A percentile compares a stretch with the other conserved stretches of the same genome.
phyloP scores from a whole-genome alignment of 2,797 vertebrate genomes.

The Pangasius mekongensis region DNA sequence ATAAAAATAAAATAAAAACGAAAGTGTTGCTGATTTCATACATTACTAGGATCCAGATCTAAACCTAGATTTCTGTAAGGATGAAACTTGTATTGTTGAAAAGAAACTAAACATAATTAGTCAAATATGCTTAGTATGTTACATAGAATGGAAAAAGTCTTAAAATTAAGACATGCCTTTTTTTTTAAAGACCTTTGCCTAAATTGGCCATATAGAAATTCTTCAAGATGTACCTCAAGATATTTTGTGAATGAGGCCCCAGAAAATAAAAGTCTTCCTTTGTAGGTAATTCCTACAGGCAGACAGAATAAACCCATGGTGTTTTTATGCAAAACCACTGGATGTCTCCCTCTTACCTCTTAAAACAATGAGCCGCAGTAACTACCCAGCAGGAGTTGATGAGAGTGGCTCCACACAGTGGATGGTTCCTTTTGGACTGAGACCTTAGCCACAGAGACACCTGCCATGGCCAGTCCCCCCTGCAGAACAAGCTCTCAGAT shows the following conservation, averaged over 20 bases:
- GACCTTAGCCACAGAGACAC: conserved; percentile 77
- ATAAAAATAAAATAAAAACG: neutral
- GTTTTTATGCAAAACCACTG: conserved; percentile 47
- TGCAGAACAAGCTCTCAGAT: conserved; percentile 59
- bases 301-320: neutral
- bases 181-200: neutral
- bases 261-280: neutral
- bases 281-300: neutral
- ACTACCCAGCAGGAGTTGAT: conserved; percentile 86
- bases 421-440: conserved; percentile 79
- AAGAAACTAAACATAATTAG: neutral
- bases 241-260: neutral
- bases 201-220: neutral
- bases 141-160: neutral
- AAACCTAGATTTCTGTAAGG: neutral
- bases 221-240: neutral
- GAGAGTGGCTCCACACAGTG: conserved; percentile 84
- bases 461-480: conserved; percentile 84
- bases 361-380: conserved; percentile 91
- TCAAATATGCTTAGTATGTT: neutral
- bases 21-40: neutral
- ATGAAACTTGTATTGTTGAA: neutral
- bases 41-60: neutral
- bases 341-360: conserved; percentile 75
- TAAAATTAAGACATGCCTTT: neutral